Percentiles rank a stretch among this genome's conserved stretches.
These are phyloP conservation scores for Oryzias melastigma DNA, from an alignment of 2,113 vertebrate species.

Conservation along the genomic window DNA sequence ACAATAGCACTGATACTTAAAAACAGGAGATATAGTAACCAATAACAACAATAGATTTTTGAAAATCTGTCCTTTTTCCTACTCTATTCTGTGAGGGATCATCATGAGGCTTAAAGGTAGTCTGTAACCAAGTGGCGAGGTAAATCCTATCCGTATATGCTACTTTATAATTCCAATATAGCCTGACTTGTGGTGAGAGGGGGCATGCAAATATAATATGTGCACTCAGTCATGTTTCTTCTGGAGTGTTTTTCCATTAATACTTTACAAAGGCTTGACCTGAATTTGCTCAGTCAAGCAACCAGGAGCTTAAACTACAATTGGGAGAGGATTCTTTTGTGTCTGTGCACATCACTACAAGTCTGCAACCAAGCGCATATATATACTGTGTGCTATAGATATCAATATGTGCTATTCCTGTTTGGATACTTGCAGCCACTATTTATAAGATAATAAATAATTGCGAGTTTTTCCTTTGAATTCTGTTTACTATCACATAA, in stretches of 20 bases:
- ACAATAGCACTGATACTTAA: too few species aligned
- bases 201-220: conserved; percentile 26
- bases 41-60: too few species aligned
- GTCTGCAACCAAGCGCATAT: not conserved
- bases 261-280: conserved; percentile 51
- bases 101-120: too few species aligned
- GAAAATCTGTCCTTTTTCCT: too few species aligned
- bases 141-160: not conserved
- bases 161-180: conserved; percentile 21
- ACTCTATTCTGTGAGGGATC: too few species aligned
- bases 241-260: conserved; percentile 53
- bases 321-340: conserved; percentile 12
- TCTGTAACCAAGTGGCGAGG: too few species aligned
- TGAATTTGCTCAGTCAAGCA: conserved; percentile 24
- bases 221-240: conserved; percentile 26
- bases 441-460: conserved; percentile 22
- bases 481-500: conserved; percentile 5
- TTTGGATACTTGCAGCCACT: too few species aligned
- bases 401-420: not conserved
- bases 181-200: conserved; percentile 27
- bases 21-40: too few species aligned
- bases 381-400: conserved; percentile 4
- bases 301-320: conserved; percentile 7
- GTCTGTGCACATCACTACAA: not conserved
- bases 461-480: conserved; percentile 31